Base-by-base conservation (phyloP, 2,113 vertebrate species). In the Brachionichthys hirsutus region DNA sequence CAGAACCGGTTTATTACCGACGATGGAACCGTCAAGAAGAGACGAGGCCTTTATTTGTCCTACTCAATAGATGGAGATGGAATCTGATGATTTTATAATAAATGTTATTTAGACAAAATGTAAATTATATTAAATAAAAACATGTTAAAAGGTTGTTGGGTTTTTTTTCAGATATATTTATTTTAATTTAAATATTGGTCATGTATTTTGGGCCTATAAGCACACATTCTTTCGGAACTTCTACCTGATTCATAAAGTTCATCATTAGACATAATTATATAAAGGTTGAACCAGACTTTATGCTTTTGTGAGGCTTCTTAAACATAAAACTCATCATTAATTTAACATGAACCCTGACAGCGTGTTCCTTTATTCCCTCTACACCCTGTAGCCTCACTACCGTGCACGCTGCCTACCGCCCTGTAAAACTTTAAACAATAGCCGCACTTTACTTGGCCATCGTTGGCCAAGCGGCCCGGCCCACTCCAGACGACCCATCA, bases 361-460 rank as follows among this genome's bases (percentile, higher is more conserved):
- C 49, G 1, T 54, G 45, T 10, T 34, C 65, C 54, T 62, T 73
- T 74, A 9, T 66, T 70, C 57, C 56, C 22, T 12, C 57, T n/a
- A 47, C 48, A 60, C 52, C 51, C 52, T 67, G 20, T 61, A 22
- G 49, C 67, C 70, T 6, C 62, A 54, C 75, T 46, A 54, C 68
- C 67, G 77, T 59, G 58, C 53, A 59, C 63, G 36, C 55, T 53
- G 54, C 36, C 55, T 53, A 54, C 36, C 44, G 35, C 66, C 57
- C 63, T 76, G 77, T 81, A 79, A n/a, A 79, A 83, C 81, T 81
- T 82, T 75, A 75, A 81, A 88, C 85, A 82, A 83, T 69, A 60
- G 45, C 61, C 71, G 51, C 65, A 75, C 64, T 74, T 81, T 63
- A 80, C 54, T 58, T n/a, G n/a, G n/a, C 75, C 62, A 73, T 78